Conservation (phyloP, 1,140 invertebrate species). For the Orius insidiosus region DNA sequence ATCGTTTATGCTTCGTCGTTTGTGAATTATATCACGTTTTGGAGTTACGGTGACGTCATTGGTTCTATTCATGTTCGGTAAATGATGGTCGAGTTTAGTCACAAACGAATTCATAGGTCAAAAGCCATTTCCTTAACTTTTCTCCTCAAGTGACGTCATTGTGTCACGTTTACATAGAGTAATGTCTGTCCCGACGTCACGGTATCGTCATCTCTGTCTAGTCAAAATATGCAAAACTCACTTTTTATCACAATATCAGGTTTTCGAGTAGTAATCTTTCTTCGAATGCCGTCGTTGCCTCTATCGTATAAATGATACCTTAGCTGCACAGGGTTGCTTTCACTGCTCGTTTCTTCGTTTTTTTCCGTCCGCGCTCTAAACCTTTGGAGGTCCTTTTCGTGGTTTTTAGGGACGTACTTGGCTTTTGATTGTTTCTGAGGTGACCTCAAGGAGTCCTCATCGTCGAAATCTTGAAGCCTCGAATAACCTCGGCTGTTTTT, state of each 20-base stretch:
- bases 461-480: neutral
- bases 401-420: neutral
- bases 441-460: neutral
- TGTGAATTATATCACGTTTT: too few relatives aligned
- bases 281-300: neutral
- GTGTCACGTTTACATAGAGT: too few relatives aligned
- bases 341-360: slow-evolving; percentile 7
- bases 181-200: too few relatives aligned
- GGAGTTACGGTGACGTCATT: too few relatives aligned
- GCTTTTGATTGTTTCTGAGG: neutral
- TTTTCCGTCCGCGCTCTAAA: slow-evolving; percentile 2
- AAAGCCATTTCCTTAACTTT: too few relatives aligned
- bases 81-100: too few relatives aligned
- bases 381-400: neutral
- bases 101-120: too few relatives aligned
- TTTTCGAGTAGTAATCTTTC: neutral
- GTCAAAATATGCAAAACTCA: neutral
- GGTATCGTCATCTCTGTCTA: too few relatives aligned
- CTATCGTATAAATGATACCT: slow-evolving; percentile 15
- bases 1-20: too few relatives aligned
- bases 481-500: neutral
- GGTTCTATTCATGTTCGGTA: too few relatives aligned
- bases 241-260: neutral
- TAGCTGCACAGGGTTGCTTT: slow-evolving; percentile 11
- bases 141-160: too few relatives aligned